phyloP scores from a whole-genome alignment of 2,113 vertebrate genomes.

The Lepus americanus region DNA sequence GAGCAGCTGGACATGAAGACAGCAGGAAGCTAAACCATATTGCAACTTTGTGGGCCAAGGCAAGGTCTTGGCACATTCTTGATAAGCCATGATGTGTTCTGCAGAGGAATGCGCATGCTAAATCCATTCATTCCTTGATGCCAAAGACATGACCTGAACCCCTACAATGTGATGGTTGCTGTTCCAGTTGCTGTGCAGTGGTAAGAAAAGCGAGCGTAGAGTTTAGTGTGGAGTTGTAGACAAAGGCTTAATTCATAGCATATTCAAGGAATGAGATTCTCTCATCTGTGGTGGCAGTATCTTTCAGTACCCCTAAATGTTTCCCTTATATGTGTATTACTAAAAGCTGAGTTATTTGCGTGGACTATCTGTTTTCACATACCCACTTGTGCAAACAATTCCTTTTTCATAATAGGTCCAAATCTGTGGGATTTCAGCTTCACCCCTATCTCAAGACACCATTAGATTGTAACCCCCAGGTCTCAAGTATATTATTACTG shows the following conservation, averaged over 20 bases:
- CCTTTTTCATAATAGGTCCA: not conserved
- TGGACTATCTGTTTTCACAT: constrained; percentile 8
- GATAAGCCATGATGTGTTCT: not conserved
- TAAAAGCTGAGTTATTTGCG: not conserved
- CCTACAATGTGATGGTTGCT: accelerated
- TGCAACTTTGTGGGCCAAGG: not conserved
- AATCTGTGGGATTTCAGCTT: not conserved
- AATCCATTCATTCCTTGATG: not conserved
- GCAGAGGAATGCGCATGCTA: not conserved
- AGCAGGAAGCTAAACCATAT: not conserved
- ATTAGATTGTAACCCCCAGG: not conserved
- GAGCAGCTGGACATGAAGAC: not conserved
- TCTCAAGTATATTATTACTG: not conserved
- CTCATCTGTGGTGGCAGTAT: not conserved
- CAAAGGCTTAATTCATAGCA: constrained; percentile 13
- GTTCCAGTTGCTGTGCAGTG: not conserved
- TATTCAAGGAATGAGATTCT: not conserved
- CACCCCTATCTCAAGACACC: not conserved
- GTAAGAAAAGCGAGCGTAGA: not conserved
- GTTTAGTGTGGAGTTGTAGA: not conserved
- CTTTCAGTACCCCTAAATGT: not conserved
- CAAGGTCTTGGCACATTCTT: not conserved
- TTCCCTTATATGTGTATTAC: not conserved
- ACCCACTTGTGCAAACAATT: not conserved
- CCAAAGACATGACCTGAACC: not conserved